Evolutionary conservation across 2,888 invertebrate species (phyloP).

Genomic region (Xestoiulus laeticollis): DNA sequence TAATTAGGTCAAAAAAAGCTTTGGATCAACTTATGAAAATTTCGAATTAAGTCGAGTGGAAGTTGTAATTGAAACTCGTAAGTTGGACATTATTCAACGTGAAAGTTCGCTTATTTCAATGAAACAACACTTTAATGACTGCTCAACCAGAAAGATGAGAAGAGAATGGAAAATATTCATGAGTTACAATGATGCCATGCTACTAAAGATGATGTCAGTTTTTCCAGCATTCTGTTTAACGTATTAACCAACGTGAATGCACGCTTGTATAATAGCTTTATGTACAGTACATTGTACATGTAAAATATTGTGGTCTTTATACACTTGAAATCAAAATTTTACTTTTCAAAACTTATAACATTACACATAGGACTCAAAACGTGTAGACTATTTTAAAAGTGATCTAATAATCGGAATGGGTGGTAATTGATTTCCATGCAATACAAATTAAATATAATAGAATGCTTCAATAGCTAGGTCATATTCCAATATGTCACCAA

Average conservation of each 20-base stretch:
- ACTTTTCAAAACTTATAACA: too few relatives aligned
- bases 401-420: too few relatives aligned
- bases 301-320: not conserved
- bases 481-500: too few relatives aligned
- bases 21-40: slow-evolving; percentile 18
- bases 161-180: not conserved
- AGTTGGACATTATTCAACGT: not conserved
- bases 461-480: too few relatives aligned
- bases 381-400: too few relatives aligned
- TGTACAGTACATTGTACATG: too few relatives aligned
- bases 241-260: too few relatives aligned
- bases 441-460: too few relatives aligned
- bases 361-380: too few relatives aligned
- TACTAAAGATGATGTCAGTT: not conserved
- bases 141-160: not conserved
- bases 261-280: too few relatives aligned
- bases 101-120: not conserved
- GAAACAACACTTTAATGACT: not conserved
- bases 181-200: not conserved
- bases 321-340: not conserved
- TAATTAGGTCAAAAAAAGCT: slow-evolving; percentile 28
- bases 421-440: too few relatives aligned
- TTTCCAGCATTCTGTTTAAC: too few relatives aligned
- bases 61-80: not conserved
- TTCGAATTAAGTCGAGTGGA: slow-evolving; percentile 25